Evolutionary conservation across 2,888 invertebrate species (phyloP), one percentile per base, ranked within the genome.

Genomic region (Calliphora vomitoria): DNA sequence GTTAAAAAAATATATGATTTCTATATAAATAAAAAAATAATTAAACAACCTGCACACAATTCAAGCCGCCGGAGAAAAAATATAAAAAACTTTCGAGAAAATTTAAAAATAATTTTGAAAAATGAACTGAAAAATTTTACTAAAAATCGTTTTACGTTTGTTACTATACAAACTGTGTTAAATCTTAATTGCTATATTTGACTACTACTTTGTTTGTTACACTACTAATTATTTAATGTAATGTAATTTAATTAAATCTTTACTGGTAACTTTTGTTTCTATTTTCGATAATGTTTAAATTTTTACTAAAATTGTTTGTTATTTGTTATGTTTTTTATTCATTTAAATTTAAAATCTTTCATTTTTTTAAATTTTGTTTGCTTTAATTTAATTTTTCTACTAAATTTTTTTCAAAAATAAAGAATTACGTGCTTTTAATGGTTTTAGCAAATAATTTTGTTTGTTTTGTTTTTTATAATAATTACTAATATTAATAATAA

Each of bases 171-270:
- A 38, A 4, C 62, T 35, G 20, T 58, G 53, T 69, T 53, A 50
- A 53, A 71, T 78, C 84, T 79, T 85, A 85, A 79, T 58, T 64
- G n/a, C 79, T 85, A 86, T 41, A 86, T 86, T 86, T 86, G 50
- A 78, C 86, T 82, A 82, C 78, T 35, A 82, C 11, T 20, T 81
- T 81, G n/a, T 81, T 62, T 79, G 15, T 82, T 44, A 58, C 31
- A 11, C 69, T 82, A 78, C 72, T 82, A 79, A 74, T 60, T 66
- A 66, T 78, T 78, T 82, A 8, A 78, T 83, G 69, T 64, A 76
- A 76, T 84, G 62, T 55, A 74, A 81, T 81, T 75, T 25, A 41
- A 50, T 60, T 85, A 66, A 72, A 50, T 58, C 47, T 50, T 74
- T 66, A 76, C 41, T 83, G n/a, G 10, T 47, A 64, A 66, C 55